phyloP scores from a whole-genome alignment of 2,113 vertebrate genomes.

The Cavia porcellus region DNA sequence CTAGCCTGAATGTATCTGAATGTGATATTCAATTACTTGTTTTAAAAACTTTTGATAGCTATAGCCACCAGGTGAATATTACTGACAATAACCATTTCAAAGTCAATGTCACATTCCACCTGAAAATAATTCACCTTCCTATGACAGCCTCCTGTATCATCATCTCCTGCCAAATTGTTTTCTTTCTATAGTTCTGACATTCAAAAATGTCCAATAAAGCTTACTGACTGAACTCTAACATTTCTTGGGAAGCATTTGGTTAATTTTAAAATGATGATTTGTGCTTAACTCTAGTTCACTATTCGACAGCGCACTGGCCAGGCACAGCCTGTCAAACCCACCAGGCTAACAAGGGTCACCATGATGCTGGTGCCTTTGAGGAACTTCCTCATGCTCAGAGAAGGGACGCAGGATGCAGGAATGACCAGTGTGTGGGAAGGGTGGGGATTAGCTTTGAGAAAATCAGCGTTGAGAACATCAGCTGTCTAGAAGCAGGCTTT shows the following conservation, averaged over 20 bases:
- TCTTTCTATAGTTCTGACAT: conserved; percentile 45
- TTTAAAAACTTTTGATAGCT: conserved; percentile 21
- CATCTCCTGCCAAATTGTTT: conserved; percentile 21
- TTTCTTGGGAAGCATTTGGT: conserved; percentile 7
- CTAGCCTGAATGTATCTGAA: conserved; percentile 35
- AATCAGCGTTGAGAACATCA: background rate
- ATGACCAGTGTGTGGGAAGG: background rate
- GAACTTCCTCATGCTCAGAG: background rate
- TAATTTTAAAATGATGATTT: conserved; percentile 18
- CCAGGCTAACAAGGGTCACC: background rate
- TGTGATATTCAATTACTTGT: conserved; percentile 28
- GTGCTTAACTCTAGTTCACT: background rate
- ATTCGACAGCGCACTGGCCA: background rate
- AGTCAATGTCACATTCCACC: conserved; percentile 51
- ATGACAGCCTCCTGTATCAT: conserved; percentile 55
- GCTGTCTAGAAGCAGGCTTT: background rate
- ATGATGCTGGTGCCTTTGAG: rapidly evolving
- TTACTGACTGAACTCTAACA: background rate
- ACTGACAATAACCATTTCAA: conserved; percentile 59
- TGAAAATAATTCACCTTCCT: conserved; percentile 75
- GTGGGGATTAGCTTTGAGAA: background rate
- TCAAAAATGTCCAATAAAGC: conserved; percentile 13
- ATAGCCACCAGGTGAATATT: conserved; percentile 54
- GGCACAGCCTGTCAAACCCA: background rate
- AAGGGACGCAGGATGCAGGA: background rate